Evolutionary conservation across 2,113 vertebrate species (phyloP).

Genomic region (Aphyosemion australe): DNA sequence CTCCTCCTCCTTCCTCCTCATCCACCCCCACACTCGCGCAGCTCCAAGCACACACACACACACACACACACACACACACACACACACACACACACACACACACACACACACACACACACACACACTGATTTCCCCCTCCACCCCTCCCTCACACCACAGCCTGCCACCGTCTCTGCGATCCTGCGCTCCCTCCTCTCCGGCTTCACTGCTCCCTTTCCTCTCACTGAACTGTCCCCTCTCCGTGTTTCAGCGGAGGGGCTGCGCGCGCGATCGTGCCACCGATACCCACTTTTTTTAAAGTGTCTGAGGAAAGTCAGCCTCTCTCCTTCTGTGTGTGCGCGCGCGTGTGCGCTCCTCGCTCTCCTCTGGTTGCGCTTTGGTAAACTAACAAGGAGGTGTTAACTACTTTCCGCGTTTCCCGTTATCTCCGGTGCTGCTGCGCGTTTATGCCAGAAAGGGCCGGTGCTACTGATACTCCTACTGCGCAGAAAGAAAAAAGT

Average conservation of each 20-base stretch:
- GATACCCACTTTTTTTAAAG: constrained; percentile 82
- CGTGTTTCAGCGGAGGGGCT: constrained; percentile 60
- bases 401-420: constrained; percentile 81
- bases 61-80: no score
- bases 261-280: constrained; percentile 80
- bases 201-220: constrained; percentile 54
- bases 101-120: constrained; percentile 49
- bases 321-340: constrained; percentile 37
- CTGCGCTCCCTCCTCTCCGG: constrained; percentile 54
- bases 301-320: constrained; percentile 80
- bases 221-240: constrained; percentile 57
- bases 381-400: constrained; percentile 80
- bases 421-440: constrained; percentile 70
- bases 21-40: constrained; percentile 51
- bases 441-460: constrained; percentile 47
- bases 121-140: constrained; percentile 39
- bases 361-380: constrained; percentile 56
- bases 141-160: constrained; percentile 42
- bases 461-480: constrained; percentile 47
- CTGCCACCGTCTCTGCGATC: constrained; percentile 62
- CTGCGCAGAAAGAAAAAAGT: constrained; percentile 46
- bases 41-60: constrained; percentile 1
- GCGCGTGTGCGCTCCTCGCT: constrained; percentile 34
- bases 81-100: constrained; percentile 45
- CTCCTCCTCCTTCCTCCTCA: constrained; percentile 11